A percentile compares a stretch with the other conserved stretches of the same genome.
Evolutionary conservation across 2,113 vertebrate species (phyloP).

Genomic region (Pristiophorus japonicus): DNA sequence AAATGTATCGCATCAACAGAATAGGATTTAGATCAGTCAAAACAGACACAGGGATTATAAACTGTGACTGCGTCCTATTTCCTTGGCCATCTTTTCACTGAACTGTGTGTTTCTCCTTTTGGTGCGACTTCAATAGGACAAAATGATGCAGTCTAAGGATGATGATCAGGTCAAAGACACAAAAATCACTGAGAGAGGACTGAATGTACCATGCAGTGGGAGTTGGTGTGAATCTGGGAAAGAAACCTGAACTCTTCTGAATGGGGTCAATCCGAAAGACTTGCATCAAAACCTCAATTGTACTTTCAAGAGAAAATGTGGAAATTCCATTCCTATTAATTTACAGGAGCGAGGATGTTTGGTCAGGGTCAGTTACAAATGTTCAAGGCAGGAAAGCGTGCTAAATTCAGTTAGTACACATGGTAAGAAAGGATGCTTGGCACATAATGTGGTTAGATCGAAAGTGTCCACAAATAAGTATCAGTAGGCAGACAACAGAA

Average conservation of each 20-base stretch:
- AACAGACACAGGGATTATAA: too few relatives aligned
- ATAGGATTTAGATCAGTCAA: too few relatives aligned
- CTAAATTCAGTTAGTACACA: not conserved
- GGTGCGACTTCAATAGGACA: not conserved
- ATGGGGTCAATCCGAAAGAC: not conserved
- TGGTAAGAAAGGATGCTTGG: not conserved
- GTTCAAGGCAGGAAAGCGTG: not conserved
- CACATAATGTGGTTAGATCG: not conserved
- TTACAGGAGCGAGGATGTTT: not conserved
- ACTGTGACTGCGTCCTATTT: not conserved
- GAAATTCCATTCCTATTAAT: not conserved
- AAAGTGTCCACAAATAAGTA: not conserved
- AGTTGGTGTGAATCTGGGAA: not conserved
- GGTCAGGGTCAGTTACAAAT: not conserved
- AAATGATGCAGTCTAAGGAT: not conserved
- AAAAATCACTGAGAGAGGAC: not conserved
- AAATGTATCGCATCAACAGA: too few relatives aligned
- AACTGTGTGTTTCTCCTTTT: not conserved
- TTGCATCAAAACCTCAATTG: not conserved
- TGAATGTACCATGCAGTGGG: too few relatives aligned
- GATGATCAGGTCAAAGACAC: not conserved
- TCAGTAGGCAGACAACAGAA: not conserved
- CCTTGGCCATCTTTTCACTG: not conserved
- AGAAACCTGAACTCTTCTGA: not conserved
- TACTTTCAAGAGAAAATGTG: not conserved